Percentiles rank a stretch among this genome's conserved stretches.
Conservation (phyloP, 2,797 vertebrate genomes). For the Liparis tanakae region DNA sequence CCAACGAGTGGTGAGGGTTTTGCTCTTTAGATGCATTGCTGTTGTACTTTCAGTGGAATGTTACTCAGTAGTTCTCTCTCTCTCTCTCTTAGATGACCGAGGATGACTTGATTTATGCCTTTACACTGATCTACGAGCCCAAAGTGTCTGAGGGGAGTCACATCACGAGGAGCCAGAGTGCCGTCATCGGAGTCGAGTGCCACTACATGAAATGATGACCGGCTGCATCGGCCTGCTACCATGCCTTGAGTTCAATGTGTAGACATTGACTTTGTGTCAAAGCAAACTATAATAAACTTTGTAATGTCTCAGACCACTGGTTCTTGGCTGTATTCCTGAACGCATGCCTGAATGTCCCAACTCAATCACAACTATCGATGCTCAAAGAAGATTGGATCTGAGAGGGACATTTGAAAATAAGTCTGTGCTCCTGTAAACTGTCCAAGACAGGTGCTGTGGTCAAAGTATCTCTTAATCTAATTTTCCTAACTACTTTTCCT, state of each 20-base stretch:
- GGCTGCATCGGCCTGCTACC: background rate
- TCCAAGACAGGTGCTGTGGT: no score
- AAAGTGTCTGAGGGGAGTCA: background rate
- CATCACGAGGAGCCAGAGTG: constrained; percentile 42
- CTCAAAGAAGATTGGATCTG: no score
- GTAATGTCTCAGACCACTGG: background rate
- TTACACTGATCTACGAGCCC: constrained; percentile 57
- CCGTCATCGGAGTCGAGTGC: constrained; percentile 52
- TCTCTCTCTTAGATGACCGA: constrained; percentile 15
- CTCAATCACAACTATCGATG: no score
- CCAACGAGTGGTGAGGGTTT: constrained; percentile 10
- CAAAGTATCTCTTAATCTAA: no score
- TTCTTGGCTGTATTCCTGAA: background rate
- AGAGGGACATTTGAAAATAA: no score
- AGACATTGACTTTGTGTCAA: background rate
- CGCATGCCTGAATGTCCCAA: background rate
- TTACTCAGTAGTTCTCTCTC: background rate
- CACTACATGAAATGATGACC: constrained; percentile 45
- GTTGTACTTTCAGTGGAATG: no score
- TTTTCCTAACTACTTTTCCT: no score
- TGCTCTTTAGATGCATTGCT: background rate
- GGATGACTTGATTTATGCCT: constrained; percentile 49
- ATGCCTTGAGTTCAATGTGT: background rate
- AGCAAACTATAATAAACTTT: background rate
- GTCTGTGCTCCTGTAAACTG: no score